Conservation (phyloP, 2,113 vertebrate species). For the Psettodes erumei region DNA sequence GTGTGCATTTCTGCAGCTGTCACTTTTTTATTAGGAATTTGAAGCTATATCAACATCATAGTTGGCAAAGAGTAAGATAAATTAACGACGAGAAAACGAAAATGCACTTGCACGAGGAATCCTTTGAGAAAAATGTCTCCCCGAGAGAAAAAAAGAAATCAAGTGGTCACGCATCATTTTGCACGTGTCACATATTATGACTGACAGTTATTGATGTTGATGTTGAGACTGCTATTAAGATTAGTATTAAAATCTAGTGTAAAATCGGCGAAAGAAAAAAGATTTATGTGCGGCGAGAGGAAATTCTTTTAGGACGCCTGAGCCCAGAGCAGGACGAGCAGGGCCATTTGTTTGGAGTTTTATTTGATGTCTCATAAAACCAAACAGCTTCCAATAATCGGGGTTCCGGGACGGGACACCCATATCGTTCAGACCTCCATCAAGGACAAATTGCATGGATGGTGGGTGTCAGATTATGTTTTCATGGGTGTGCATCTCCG, state of each 20-base stretch:
- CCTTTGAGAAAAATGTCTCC: too few species aligned
- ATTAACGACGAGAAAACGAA: background rate
- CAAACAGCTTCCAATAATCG: slow-evolving; percentile 67
- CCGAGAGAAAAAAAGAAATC: background rate
- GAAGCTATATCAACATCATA: background rate
- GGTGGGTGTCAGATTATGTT: slow-evolving; percentile 54
- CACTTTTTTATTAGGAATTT: background rate
- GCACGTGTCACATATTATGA: background rate
- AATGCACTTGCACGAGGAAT: background rate
- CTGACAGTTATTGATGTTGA: slow-evolving; percentile 10
- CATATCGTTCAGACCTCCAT: slow-evolving; percentile 59
- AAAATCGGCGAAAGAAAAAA: slow-evolving; percentile 35
- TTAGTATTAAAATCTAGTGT: slow-evolving; percentile 19
- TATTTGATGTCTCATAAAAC: slow-evolving; percentile 75
- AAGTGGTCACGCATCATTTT: background rate
- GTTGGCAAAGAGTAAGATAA: too few species aligned
- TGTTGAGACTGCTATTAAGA: slow-evolving; percentile 23
- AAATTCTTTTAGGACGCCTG: slow-evolving; percentile 24
- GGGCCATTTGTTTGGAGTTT: slow-evolving; percentile 63
- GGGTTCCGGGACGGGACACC: slow-evolving; percentile 55
- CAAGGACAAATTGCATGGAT: slow-evolving; percentile 61
- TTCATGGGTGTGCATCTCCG: slow-evolving; percentile 71
- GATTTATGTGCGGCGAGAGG: slow-evolving; percentile 28
- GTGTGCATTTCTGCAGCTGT: background rate
- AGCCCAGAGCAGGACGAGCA: slow-evolving; percentile 13